A percentile compares a stretch with the other conserved stretches of the same genome.
These are phyloP conservation scores for Helleia helle DNA, from an alignment of 2,888 invertebrate genomes.

Conservation along the genomic window DNA sequence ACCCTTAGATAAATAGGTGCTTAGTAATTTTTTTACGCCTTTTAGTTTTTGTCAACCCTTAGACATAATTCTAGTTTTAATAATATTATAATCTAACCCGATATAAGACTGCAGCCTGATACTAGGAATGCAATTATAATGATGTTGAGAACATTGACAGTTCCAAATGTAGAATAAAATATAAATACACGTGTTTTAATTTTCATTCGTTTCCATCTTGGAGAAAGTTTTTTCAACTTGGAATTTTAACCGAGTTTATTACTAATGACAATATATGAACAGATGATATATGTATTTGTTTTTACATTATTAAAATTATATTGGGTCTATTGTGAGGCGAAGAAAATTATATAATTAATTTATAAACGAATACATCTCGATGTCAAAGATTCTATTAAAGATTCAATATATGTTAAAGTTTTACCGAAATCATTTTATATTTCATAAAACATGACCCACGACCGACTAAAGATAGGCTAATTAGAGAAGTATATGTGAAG, in stretches of 20 bases:
- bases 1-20: not conserved
- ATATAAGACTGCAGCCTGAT: slow-evolving; percentile 9
- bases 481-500: not conserved
- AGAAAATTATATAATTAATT: not conserved
- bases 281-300: not conserved
- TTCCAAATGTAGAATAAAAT: not conserved
- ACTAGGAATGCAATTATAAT: slow-evolving; percentile 9
- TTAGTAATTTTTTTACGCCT: not conserved
- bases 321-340: not conserved
- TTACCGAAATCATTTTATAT: not conserved
- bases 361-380: not conserved
- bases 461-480: not conserved
- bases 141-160: not conserved
- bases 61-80: slow-evolving; percentile 4
- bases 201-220: not conserved
- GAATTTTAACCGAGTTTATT: not conserved
- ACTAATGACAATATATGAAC: slow-evolving; percentile 3
- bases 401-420: not conserved
- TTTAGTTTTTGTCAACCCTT: not conserved
- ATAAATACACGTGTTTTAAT: not conserved
- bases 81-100: slow-evolving; percentile 8
- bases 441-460: not conserved
- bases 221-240: not conserved
- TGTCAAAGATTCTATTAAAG: no score
- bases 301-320: not conserved